These are phyloP conservation scores for Agonopterix arenella DNA, from an alignment of 2,888 invertebrate genomes.

Conservation along the genomic window DNA sequence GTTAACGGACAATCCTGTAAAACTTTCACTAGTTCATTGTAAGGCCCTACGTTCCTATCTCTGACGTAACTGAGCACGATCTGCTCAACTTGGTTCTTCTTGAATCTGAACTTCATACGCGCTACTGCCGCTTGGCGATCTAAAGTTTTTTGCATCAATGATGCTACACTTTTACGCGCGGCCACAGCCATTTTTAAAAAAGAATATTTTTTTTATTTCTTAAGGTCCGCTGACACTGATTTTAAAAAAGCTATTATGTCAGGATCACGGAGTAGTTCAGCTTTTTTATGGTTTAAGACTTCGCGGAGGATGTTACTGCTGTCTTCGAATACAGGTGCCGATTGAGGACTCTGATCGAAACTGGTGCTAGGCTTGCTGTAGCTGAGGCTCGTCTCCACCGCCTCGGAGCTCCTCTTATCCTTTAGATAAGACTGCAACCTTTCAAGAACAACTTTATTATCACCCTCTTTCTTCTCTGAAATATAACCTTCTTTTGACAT, in stretches of 20 bases:
- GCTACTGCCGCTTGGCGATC: constrained; percentile 54
- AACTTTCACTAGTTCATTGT: constrained; percentile 63
- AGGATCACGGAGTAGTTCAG: constrained; percentile 63
- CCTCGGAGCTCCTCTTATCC: constrained; percentile 60
- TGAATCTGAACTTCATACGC: constrained; percentile 57
- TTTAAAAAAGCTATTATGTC: constrained; percentile 63
- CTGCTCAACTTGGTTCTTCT: constrained; percentile 60
- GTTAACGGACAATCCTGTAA: constrained; percentile 55
- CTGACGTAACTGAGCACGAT: constrained; percentile 54
- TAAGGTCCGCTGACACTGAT: constrained; percentile 54
- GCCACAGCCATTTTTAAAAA: constrained; percentile 50
- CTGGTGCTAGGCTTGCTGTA: constrained; percentile 62
- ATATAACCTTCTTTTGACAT: constrained; percentile 74
- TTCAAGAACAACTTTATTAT: constrained; percentile 68
- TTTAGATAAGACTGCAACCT: constrained; percentile 66
- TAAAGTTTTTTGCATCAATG: constrained; percentile 62
- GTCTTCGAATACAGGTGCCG: constrained; percentile 40
- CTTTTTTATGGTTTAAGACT: constrained; percentile 66
- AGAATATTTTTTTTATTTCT: constrained; percentile 31
- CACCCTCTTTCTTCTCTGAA: constrained; percentile 66
- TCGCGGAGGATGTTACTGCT: constrained; percentile 61
- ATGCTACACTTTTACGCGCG: constrained; percentile 55
- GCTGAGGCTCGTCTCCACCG: constrained; percentile 35
- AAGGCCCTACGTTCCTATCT: constrained; percentile 51
- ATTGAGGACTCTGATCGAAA: constrained; percentile 41